Percentiles rank a stretch among this genome's conserved stretches.
phyloP scores from a whole-genome alignment of 1,140 invertebrate genomes.

The Chrysomallon squamiferum region DNA sequence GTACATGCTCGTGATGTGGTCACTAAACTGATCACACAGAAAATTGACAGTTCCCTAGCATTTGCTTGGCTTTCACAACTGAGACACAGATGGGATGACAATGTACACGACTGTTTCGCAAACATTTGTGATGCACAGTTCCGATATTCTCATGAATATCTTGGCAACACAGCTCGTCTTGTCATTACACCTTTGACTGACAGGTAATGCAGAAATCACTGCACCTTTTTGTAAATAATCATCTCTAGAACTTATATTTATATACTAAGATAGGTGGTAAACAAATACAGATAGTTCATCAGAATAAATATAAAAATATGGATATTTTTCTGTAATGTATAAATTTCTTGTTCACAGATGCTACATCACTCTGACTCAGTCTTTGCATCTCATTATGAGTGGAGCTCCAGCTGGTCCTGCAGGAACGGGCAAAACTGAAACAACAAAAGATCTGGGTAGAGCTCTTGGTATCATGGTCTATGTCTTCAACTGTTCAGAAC shows the following conservation, averaged over 20 bases:
- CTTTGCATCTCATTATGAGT: slow-evolving; percentile 93
- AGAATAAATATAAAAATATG: no score
- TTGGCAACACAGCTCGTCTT: slow-evolving; percentile 92
- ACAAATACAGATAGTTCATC: no score
- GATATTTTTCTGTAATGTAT: no score
- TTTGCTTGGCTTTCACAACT: slow-evolving; percentile 97
- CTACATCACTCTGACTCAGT: slow-evolving; percentile 94
- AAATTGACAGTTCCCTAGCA: slow-evolving; percentile 87
- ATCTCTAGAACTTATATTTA: no score
- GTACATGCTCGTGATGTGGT: slow-evolving; percentile 93
- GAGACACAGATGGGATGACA: slow-evolving; percentile 90
- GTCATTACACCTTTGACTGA: slow-evolving; percentile 96
- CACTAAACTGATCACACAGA: slow-evolving; percentile 86
- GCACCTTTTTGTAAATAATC: no score
- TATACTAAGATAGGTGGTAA: no score
- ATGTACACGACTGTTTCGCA: slow-evolving; percentile 88
- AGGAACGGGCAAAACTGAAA: slow-evolving; percentile 94
- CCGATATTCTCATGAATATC: slow-evolving; percentile 86
- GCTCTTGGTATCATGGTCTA: slow-evolving; percentile 97
- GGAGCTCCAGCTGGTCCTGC: slow-evolving; percentile 94
- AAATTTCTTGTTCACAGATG: slow-evolving; percentile 66
- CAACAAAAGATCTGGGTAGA: slow-evolving; percentile 93
- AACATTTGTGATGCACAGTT: slow-evolving; percentile 98
- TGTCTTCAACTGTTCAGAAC: slow-evolving; percentile 97
- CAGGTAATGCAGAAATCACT: slow-evolving; percentile 62